These are phyloP conservation scores for Galaxias olidus DNA, from an alignment of 2,797 vertebrate species.

Conservation along the genomic window DNA sequence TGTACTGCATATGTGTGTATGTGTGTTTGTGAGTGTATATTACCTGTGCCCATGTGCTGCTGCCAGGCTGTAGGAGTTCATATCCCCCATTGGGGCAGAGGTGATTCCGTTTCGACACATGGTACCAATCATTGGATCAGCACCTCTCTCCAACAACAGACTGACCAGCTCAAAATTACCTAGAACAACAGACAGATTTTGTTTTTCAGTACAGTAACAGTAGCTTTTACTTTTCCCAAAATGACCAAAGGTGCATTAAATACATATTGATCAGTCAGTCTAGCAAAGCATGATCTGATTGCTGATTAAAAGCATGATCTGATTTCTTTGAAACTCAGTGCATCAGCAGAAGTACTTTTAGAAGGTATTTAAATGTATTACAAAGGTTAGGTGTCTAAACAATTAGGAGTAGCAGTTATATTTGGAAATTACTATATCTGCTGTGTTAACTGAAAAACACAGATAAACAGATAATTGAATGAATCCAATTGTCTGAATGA, in stretches of 20 bases:
- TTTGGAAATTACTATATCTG: not conserved
- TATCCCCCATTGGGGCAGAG: constrained; percentile 75
- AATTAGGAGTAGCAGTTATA: not conserved
- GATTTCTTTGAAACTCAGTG: too few relatives aligned
- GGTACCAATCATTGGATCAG: constrained; percentile 81
- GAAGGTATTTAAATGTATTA: too few relatives aligned
- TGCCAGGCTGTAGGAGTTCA: constrained; percentile 83
- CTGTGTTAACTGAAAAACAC: not conserved
- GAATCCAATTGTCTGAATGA: not conserved
- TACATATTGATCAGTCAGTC: too few relatives aligned
- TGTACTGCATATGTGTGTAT: constrained; percentile 11
- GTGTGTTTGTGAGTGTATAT: constrained; percentile 12
- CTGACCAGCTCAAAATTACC: constrained; percentile 83
- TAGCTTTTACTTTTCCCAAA: too few relatives aligned
- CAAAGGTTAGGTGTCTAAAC: too few relatives aligned
- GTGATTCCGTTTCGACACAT: constrained; percentile 80
- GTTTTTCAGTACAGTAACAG: too few relatives aligned
- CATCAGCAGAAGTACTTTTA: too few relatives aligned
- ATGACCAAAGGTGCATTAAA: too few relatives aligned
- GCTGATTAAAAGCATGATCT: not conserved
- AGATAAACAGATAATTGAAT: not conserved
- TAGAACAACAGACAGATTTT: constrained; percentile 28
- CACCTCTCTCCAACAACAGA: constrained; percentile 79
- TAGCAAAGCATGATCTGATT: not conserved
- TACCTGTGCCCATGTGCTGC: constrained; percentile 84